Percentiles rank a stretch among this genome's conserved stretches.
phyloP scores from a whole-genome alignment of 2,888 invertebrate species.

The Octodonta nipae region DNA sequence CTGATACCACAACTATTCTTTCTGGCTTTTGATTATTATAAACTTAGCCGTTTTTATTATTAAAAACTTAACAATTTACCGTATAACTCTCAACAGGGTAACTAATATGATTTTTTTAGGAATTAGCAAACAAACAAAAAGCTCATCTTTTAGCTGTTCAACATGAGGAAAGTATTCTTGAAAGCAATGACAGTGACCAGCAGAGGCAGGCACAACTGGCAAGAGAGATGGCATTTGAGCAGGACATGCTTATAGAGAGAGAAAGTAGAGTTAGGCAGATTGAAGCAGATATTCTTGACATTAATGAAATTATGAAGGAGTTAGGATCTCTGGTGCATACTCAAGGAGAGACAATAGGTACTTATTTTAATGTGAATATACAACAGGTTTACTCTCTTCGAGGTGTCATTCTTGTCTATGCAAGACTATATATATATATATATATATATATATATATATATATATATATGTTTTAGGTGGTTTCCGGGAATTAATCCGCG shows the following conservation, averaged over 20 bases:
- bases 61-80: too few species aligned
- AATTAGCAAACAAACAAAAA: constrained; percentile 58
- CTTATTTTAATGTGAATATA: too few species aligned
- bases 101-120: constrained; percentile 29
- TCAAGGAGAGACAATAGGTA: constrained; percentile 62
- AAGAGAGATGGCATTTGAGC: constrained; percentile 60
- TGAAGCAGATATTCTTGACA: constrained; percentile 69
- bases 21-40: too few species aligned
- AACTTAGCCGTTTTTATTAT: too few species aligned
- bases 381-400: too few species aligned
- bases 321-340: constrained; percentile 55
- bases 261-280: constrained; percentile 68
- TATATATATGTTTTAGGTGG: too few species aligned
- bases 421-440: too few species aligned
- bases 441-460: too few species aligned
- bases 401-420: too few species aligned
- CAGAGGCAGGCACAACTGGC: constrained; percentile 35
- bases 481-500: too few species aligned
- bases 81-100: neutral
- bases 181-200: constrained; percentile 30
- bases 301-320: constrained; percentile 71
- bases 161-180: constrained; percentile 28
- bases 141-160: constrained; percentile 38
- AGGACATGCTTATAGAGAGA: constrained; percentile 64
- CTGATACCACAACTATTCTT: too few species aligned